These are phyloP conservation scores for Rugalucina vietnamica DNA, from an alignment of 2,888 invertebrate species.

Conservation along the genomic window DNA sequence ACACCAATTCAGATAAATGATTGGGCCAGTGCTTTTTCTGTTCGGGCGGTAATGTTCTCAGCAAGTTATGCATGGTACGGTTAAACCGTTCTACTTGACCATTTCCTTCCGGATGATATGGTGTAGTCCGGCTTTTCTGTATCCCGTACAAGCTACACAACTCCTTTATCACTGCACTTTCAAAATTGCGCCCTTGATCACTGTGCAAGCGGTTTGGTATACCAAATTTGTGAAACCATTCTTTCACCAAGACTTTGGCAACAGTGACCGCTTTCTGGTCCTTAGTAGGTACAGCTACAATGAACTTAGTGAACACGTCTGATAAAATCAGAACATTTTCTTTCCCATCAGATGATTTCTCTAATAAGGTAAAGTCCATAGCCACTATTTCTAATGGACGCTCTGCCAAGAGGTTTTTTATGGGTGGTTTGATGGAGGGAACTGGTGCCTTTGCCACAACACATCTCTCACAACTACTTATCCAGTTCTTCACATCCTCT, in stretches of 20 bases:
- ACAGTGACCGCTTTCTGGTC: constrained; percentile 47
- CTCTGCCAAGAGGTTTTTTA: constrained; percentile 44
- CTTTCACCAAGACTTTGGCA: constrained; percentile 15
- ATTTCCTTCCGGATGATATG: neutral
- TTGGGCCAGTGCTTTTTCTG: neutral
- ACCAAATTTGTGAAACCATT: constrained; percentile 60
- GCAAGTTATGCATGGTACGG: neutral
- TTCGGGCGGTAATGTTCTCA: neutral
- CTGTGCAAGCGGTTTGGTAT: too few relatives aligned
- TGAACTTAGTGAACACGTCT: constrained; percentile 49
- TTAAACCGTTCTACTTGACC: neutral
- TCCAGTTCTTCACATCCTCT: neutral
- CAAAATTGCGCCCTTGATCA: too few relatives aligned
- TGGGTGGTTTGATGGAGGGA: constrained; percentile 18
- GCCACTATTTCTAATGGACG: constrained; percentile 53
- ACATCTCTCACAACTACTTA: constrained; percentile 49
- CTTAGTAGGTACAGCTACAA: constrained; percentile 39
- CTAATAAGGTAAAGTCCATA: constrained; percentile 60
- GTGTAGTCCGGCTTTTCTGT: too few relatives aligned
- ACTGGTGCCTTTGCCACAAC: constrained; percentile 38
- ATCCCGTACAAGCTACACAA: too few relatives aligned
- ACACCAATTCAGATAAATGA: too few relatives aligned
- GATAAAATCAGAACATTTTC: constrained; percentile 62
- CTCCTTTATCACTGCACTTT: too few relatives aligned
- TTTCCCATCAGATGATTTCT: constrained; percentile 43